Evolutionary conservation across 2,888 invertebrate genomes (phyloP).

Genomic region (Cheilosia grossa): DNA sequence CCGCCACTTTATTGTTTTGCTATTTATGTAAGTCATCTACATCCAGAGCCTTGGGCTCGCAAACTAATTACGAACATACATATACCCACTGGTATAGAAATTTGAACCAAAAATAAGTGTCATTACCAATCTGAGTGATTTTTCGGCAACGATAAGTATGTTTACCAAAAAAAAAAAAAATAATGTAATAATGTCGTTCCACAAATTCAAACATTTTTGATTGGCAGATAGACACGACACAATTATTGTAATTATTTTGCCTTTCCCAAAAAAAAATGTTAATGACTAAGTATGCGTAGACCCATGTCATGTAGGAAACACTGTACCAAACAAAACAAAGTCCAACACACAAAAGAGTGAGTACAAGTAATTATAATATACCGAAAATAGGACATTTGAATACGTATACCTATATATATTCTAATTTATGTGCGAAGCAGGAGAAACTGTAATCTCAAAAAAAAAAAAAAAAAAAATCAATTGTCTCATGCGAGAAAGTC

Average conservation of each 20-base stretch:
- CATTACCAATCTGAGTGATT: slow-evolving; percentile 32
- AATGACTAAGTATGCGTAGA: slow-evolving; percentile 14
- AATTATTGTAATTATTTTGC: slow-evolving; percentile 68
- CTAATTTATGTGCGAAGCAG: slow-evolving; percentile 33
- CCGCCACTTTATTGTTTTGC: neutral
- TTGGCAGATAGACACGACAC: slow-evolving; percentile 61
- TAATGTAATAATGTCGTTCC: slow-evolving; percentile 53
- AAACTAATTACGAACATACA: neutral
- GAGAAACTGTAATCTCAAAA: slow-evolving; percentile 7
- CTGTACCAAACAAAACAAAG: slow-evolving; percentile 13
- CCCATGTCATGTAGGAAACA: slow-evolving; percentile 15
- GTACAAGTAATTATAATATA: slow-evolving; percentile 41
- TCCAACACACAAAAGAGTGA: slow-evolving; percentile 2
- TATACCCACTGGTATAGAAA: neutral
- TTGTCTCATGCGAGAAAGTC: slow-evolving; percentile 43
- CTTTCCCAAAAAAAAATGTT: slow-evolving; percentile 46
- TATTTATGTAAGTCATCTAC: slow-evolving; percentile 1
- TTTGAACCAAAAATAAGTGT: neutral
- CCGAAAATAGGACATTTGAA: slow-evolving; percentile 50
- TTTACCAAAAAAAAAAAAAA: slow-evolving; percentile 6
- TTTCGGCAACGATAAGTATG: slow-evolving; percentile 40
- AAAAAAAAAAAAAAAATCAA: slow-evolving; percentile 22
- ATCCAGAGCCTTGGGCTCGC: neutral
- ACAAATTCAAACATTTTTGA: slow-evolving; percentile 62
- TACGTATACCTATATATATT: neutral